Evolutionary conservation across 2,797 vertebrate genomes (phyloP).

Genomic region (Phoebastria nigripes): DNA sequence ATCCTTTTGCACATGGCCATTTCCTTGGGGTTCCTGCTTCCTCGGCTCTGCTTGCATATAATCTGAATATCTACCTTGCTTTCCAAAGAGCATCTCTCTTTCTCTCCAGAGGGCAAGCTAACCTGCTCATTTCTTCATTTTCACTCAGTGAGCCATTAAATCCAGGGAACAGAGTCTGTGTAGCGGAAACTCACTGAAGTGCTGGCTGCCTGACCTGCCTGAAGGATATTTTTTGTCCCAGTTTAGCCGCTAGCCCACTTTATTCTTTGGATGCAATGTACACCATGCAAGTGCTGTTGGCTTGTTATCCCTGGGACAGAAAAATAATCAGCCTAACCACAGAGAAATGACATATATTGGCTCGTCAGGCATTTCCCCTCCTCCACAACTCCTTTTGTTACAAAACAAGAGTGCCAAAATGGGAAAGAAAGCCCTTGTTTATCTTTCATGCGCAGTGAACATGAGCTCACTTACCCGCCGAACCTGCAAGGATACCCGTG

Average conservation of each 20-base stretch:
- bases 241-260: neutral
- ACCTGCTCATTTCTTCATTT: neutral
- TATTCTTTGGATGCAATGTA: neutral
- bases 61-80: neutral
- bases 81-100: neutral
- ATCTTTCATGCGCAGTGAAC: neutral
- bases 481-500: rapidly evolving
- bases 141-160: neutral
- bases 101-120: neutral
- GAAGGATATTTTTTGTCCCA: neutral
- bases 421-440: neutral
- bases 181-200: neutral
- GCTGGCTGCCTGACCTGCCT: neutral
- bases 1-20: neutral
- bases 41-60: neutral
- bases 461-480: neutral
- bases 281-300: neutral
- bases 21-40: neutral
- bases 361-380: neutral
- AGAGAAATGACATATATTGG: neutral
- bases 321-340: neutral
- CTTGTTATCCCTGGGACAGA: neutral
- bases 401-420: neutral
- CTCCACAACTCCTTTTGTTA: neutral
- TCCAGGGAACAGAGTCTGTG: neutral